A percentile compares a stretch with the other conserved stretches of the same genome.
Evolutionary conservation across 2,113 vertebrate genomes (phyloP).

Genomic region (Gopherus evgoodei): DNA sequence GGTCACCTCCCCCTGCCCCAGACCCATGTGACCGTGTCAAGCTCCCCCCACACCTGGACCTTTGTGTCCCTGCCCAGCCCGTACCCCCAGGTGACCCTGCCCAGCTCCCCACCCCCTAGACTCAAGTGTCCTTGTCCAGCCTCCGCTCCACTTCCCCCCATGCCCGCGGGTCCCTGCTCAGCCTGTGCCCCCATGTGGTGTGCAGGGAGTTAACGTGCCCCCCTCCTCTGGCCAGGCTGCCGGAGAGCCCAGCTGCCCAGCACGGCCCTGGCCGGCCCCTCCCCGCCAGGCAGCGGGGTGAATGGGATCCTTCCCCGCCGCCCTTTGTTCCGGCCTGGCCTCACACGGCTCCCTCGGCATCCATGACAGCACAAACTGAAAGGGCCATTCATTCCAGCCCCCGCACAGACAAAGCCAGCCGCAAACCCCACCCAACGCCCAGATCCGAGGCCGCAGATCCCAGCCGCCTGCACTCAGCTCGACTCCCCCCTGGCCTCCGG

Average conservation of each 20-base stretch:
- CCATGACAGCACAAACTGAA: constrained; percentile 62
- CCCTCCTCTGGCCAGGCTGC: neutral
- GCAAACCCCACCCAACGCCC: neutral
- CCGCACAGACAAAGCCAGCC: constrained; percentile 42
- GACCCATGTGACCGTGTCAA: too few species aligned
- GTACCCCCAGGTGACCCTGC: too few species aligned
- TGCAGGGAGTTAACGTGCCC: neutral
- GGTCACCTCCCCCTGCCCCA: neutral
- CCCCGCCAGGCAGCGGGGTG: neutral
- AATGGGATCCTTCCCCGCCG: neutral
- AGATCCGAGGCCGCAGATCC: constrained; percentile 4
- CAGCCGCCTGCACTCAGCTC: constrained; percentile 19
- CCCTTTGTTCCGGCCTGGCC: constrained; percentile 32
- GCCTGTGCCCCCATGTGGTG: too few species aligned
- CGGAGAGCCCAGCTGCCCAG: rapidly evolving
- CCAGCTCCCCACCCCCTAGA: too few species aligned
- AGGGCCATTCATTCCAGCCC: constrained; percentile 39
- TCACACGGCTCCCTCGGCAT: constrained; percentile 17
- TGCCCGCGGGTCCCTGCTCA: too few species aligned
- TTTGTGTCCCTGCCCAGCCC: neutral
- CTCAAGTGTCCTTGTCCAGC: too few species aligned
- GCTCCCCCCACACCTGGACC: too few species aligned
- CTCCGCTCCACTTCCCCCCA: neutral
- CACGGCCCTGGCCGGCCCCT: neutral
- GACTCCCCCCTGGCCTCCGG: neutral